phyloP scores from a whole-genome alignment of 35 echinoderm and acorn worm species.

The Lytechinus variegatus region DNA sequence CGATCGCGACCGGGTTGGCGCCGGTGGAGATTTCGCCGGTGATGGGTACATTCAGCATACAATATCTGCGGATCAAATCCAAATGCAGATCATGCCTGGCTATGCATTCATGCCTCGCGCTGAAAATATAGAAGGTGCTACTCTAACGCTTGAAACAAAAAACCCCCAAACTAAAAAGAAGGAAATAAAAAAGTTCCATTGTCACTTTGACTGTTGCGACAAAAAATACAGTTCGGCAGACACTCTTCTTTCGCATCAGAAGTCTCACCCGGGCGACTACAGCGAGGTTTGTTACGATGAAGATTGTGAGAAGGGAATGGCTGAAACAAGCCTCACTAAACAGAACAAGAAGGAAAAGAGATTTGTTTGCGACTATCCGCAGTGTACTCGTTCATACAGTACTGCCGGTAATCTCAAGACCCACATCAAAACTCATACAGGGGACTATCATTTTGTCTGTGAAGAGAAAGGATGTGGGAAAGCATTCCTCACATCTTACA shows the following conservation, averaged over 20 bases:
- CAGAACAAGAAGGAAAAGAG: slow-evolving; percentile 80
- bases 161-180: slow-evolving; percentile 89
- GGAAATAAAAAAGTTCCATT: slow-evolving; percentile 82
- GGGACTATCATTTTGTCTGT: slow-evolving; percentile 94
- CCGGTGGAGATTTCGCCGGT: slow-evolving; percentile 28
- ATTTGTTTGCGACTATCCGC: slow-evolving; percentile 63
- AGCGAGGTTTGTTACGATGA: slow-evolving; percentile 18
- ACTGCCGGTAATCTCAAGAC: slow-evolving; percentile 97
- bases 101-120: slow-evolving; percentile 77
- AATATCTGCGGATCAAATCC: slow-evolving; percentile 92
- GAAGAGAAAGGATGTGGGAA: slow-evolving; percentile 93
- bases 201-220: slow-evolving; percentile 79
- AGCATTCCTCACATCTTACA: slow-evolving; percentile 97
- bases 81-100: slow-evolving; percentile 92
- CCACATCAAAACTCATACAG: slow-evolving; percentile 94
- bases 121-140: slow-evolving; percentile 89
- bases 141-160: slow-evolving; percentile 81
- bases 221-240: slow-evolving; percentile 32
- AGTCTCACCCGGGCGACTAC: slow-evolving; percentile 32
- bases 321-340: background rate
- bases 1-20: background rate
- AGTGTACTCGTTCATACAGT: slow-evolving; percentile 76
- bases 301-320: slow-evolving; percentile 36
- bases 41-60: slow-evolving; percentile 95
- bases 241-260: slow-evolving; percentile 37